Conservation (phyloP, 2,113 vertebrate species). For the Cardinalis cardinalis region DNA sequence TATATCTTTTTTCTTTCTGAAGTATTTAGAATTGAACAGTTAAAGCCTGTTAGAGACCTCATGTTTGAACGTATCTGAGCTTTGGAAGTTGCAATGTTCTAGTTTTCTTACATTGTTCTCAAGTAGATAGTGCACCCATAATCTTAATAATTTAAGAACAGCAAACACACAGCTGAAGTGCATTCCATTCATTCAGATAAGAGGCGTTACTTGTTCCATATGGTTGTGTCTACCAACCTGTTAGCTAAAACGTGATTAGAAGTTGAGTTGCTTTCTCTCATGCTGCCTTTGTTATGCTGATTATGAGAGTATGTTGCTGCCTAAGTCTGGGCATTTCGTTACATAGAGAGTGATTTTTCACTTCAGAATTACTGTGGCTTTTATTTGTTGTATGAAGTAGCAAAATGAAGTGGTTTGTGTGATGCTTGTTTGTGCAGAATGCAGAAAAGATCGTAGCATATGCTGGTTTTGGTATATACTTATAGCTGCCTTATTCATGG, state of each 20-base stretch:
- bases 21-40: not conserved
- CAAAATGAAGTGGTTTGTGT: not conserved
- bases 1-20: not conserved
- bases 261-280: not conserved
- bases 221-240: conserved; percentile 42
- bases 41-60: not conserved
- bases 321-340: not conserved
- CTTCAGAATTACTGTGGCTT: not conserved
- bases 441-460: not conserved
- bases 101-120: not conserved
- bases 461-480: not conserved
- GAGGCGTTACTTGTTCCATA: conserved; percentile 18
- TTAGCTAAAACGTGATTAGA: conserved; percentile 25
- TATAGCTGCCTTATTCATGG: not conserved
- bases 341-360: not conserved
- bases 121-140: not conserved
- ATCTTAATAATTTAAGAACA: conserved; percentile 11
- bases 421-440: not conserved
- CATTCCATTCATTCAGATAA: conserved; percentile 1
- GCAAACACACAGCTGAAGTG: not conserved
- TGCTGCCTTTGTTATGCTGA: conserved; percentile 33
- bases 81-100: not conserved
- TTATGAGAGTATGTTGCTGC: not conserved
- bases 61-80: not conserved
- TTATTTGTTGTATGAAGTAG: not conserved